Conservation (phyloP, 2,113 vertebrate species). For the Saccopteryx bilineata region DNA sequence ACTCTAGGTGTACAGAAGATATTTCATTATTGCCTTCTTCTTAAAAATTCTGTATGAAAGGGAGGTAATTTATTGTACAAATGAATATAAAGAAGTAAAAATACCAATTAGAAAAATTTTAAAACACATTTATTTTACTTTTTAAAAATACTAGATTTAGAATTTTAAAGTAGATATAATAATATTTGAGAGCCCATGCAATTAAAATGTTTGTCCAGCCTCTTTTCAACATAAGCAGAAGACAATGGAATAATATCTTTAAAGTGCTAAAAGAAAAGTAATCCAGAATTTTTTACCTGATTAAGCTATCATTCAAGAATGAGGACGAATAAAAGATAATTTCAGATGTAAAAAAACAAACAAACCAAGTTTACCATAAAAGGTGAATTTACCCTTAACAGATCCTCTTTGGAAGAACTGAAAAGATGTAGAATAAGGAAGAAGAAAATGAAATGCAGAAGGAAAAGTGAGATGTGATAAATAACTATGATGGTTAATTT, state of each 20-base stretch:
- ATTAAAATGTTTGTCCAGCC: slow-evolving; percentile 13
- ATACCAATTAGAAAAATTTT: not conserved
- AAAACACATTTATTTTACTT: slow-evolving; percentile 28
- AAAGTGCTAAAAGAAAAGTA: slow-evolving; percentile 16
- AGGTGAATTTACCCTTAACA: not conserved
- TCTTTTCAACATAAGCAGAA: not conserved
- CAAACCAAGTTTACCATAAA: not conserved
- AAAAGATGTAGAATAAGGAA: not conserved
- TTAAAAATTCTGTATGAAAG: not conserved
- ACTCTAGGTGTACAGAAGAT: not conserved
- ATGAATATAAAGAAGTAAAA: slow-evolving; percentile 36
- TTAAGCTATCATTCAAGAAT: slow-evolving; percentile 15
- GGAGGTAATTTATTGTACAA: not conserved
- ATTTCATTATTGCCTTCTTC: slow-evolving; percentile 24
- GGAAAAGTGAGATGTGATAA: not conserved
- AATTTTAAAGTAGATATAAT: slow-evolving; percentile 18
- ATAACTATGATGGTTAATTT: not conserved
- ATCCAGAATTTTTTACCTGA: slow-evolving; percentile 22
- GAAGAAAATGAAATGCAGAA: not conserved
- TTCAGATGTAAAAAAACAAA: slow-evolving; percentile 21
- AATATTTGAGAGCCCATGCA: slow-evolving; percentile 15
- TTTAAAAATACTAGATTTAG: slow-evolving; percentile 22
- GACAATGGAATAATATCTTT: not conserved
- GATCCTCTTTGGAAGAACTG: not conserved
- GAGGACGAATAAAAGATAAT: slow-evolving; percentile 35